Evolutionary conservation across 2,888 invertebrate species (phyloP).

Genomic region (Calameuta filiformis): DNA sequence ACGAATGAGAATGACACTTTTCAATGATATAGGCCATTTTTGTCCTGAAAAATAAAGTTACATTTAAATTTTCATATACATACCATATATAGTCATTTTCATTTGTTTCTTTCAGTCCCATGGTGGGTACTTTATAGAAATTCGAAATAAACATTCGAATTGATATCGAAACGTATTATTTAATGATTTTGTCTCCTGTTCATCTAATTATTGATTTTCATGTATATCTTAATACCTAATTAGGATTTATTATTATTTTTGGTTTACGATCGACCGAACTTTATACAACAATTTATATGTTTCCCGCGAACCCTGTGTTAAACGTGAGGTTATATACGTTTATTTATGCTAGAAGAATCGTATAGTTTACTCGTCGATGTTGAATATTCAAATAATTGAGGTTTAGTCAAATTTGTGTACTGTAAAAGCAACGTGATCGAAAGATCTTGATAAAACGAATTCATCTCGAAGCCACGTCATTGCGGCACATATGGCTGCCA

Average conservation of each 20-base stretch:
- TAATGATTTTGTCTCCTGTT: neutral
- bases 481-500: constrained; percentile 23
- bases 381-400: neutral
- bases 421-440: neutral
- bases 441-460: neutral
- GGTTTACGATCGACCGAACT: neutral
- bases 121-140: neutral
- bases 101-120: neutral
- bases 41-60: neutral
- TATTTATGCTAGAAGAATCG: too few species aligned
- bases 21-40: neutral
- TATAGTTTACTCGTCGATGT: too few species aligned
- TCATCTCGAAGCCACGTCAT: neutral
- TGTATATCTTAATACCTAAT: neutral
- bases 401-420: neutral
- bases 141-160: constrained; percentile 38
- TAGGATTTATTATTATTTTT: neutral
- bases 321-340: too few species aligned
- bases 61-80: neutral
- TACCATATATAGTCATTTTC: neutral
- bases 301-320: too few species aligned
- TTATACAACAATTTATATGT: neutral
- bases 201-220: neutral
- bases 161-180: constrained; percentile 28
- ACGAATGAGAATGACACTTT: neutral